Evolutionary conservation across 2,797 vertebrate species (phyloP).

Genomic region (Gymnothorax reevesii): DNA sequence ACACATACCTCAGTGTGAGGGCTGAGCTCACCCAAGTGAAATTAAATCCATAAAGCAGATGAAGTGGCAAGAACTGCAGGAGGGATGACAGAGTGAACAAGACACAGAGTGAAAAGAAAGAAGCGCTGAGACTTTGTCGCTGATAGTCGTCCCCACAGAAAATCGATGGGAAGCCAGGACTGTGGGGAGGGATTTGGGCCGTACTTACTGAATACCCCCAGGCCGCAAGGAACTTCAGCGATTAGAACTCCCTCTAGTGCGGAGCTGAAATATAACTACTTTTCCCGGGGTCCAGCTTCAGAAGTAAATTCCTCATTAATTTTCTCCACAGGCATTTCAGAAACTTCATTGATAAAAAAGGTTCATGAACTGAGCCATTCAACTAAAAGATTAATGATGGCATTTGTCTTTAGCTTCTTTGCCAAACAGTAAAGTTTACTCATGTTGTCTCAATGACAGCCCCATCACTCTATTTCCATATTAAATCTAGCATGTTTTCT

Average conservation of each 20-base stretch:
- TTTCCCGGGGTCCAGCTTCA: too few relatives aligned
- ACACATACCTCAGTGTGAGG: constrained; percentile 41
- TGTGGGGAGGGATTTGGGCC: constrained; percentile 32
- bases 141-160: constrained; percentile 42
- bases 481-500: too few relatives aligned
- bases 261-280: background rate
- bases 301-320: too few relatives aligned
- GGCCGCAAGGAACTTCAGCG: constrained; percentile 11
- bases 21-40: constrained; percentile 56
- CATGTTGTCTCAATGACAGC: too few relatives aligned
- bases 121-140: constrained; percentile 20
- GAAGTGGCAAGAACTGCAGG: constrained; percentile 36
- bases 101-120: constrained; percentile 28
- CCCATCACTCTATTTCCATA: too few relatives aligned
- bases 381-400: too few relatives aligned
- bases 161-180: constrained; percentile 40
- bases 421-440: too few relatives aligned
- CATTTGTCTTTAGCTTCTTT: too few relatives aligned
- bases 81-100: constrained; percentile 36
- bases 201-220: constrained; percentile 44
- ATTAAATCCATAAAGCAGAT: constrained; percentile 43
- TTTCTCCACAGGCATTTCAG: too few relatives aligned
- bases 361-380: too few relatives aligned
- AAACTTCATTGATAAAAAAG: too few relatives aligned
- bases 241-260: background rate